phyloP scores from a whole-genome alignment of 2,113 vertebrate species.

The Pan paniscus region DNA sequence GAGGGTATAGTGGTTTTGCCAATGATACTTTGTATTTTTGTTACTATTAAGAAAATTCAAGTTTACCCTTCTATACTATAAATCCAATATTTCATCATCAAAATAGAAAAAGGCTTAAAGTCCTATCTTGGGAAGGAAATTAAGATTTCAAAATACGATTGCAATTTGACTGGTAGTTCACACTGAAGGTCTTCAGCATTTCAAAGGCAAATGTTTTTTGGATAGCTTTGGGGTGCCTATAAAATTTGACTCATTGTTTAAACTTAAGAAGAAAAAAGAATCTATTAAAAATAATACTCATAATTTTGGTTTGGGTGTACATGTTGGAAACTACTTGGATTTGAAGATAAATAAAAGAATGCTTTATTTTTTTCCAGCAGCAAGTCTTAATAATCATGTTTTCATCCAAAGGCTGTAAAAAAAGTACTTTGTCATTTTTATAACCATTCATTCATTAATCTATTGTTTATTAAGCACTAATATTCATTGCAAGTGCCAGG shows the following conservation, averaged over 20 bases:
- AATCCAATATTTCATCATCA: slow-evolving; percentile 64
- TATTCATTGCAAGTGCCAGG: background rate
- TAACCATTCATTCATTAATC: background rate
- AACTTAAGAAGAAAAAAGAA: background rate
- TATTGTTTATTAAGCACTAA: background rate
- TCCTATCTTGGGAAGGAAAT: slow-evolving; percentile 63
- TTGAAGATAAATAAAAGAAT: slow-evolving; percentile 16
- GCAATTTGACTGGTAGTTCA: slow-evolving; percentile 42
- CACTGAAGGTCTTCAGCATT: slow-evolving; percentile 48
- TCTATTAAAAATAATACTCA: slow-evolving; percentile 2
- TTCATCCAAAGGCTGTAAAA: background rate
- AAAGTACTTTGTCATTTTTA: background rate
- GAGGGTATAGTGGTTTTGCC: slow-evolving; percentile 71
- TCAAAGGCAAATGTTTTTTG: slow-evolving; percentile 67
- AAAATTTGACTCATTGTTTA: background rate
- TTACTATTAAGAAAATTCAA: slow-evolving; percentile 58
- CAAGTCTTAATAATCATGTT: background rate
- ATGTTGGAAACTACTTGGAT: background rate
- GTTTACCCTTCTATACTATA: slow-evolving; percentile 40
- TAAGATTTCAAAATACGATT: slow-evolving; percentile 69
- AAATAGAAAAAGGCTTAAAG: slow-evolving; percentile 67
- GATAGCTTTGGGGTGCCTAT: background rate
- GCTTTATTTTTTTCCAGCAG: background rate
- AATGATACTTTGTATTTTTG: slow-evolving; percentile 69
- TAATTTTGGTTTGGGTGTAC: background rate